Conservation (phyloP, 2,888 invertebrate genomes). For the Tricholauxania praeusta region DNA sequence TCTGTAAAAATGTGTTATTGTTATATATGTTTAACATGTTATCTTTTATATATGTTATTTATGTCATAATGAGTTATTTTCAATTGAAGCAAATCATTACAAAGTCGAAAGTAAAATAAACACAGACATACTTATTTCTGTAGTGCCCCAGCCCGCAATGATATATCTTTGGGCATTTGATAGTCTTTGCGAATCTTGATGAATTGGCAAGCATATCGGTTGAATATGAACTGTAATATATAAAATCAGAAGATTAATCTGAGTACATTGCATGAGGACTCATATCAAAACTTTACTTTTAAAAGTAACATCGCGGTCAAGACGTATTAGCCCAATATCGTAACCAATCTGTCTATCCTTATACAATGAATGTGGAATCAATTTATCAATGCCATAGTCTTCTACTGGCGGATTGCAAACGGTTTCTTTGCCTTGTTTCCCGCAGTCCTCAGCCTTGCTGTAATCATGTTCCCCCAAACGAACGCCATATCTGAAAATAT, state of each 20-base stretch:
- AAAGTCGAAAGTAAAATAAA: not conserved
- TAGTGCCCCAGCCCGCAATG: slow-evolving; percentile 62
- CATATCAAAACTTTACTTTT: slow-evolving; percentile 40
- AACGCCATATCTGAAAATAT: slow-evolving; percentile 57
- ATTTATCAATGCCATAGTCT: slow-evolving; percentile 59
- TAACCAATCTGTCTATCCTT: slow-evolving; percentile 63
- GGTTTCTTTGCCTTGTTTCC: slow-evolving; percentile 50
- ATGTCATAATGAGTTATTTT: too few relatives aligned
- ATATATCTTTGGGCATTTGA: slow-evolving; percentile 40
- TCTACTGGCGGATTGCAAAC: slow-evolving; percentile 63
- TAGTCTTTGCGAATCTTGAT: slow-evolving; percentile 38
- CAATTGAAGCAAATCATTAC: not conserved
- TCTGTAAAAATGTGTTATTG: slow-evolving; percentile 25
- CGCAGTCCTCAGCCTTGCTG: slow-evolving; percentile 59
- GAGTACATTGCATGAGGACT: not conserved
- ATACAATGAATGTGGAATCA: slow-evolving; percentile 71
- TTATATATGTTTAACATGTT: too few relatives aligned
- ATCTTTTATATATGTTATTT: too few relatives aligned
- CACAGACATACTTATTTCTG: slow-evolving; percentile 47
- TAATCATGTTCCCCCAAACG: slow-evolving; percentile 68
- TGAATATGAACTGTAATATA: slow-evolving; percentile 52
- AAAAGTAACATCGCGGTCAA: slow-evolving; percentile 55
- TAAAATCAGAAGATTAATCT: not conserved
- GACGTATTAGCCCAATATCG: slow-evolving; percentile 74
- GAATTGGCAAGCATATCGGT: slow-evolving; percentile 61